Conservation (phyloP, 2,797 vertebrate genomes). For the Falco biarmicus region DNA sequence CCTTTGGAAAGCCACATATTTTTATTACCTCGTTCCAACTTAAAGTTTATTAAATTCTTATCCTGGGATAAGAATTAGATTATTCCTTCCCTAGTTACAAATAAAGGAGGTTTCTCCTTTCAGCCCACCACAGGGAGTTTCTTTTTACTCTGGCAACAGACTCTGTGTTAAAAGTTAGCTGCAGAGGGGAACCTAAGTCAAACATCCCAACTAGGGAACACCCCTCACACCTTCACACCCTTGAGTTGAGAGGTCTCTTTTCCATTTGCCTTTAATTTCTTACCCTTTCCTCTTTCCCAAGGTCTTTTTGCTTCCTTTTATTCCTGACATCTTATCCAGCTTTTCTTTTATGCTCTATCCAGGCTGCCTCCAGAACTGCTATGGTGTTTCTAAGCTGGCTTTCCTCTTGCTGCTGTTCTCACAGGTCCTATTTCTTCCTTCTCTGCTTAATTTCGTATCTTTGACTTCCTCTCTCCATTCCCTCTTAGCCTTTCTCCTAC, state of each 20-base stretch:
- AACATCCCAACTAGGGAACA: not conserved
- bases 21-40: not conserved
- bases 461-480: not conserved
- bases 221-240: not conserved
- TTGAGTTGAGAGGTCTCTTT: not conserved
- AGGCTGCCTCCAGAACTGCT: not conserved
- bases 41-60: not conserved
- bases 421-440: not conserved
- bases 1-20: not conserved
- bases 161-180: not conserved
- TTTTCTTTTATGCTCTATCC: not conserved
- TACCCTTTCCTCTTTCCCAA: not conserved
- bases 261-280: not conserved
- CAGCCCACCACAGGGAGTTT: not conserved
- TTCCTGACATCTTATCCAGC: not conserved
- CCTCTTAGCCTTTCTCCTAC: not conserved
- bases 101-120: not conserved
- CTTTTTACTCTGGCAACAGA: not conserved
- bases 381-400: not conserved
- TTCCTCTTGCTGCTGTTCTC: not conserved
- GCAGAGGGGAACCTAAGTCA: not conserved
- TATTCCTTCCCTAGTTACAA: not conserved
- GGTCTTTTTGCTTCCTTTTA: not conserved
- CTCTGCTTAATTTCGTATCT: not conserved
- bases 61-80: not conserved